These are phyloP conservation scores for Lepidostoma basale DNA, from an alignment of 1,140 invertebrate genomes.

Conservation along the genomic window DNA sequence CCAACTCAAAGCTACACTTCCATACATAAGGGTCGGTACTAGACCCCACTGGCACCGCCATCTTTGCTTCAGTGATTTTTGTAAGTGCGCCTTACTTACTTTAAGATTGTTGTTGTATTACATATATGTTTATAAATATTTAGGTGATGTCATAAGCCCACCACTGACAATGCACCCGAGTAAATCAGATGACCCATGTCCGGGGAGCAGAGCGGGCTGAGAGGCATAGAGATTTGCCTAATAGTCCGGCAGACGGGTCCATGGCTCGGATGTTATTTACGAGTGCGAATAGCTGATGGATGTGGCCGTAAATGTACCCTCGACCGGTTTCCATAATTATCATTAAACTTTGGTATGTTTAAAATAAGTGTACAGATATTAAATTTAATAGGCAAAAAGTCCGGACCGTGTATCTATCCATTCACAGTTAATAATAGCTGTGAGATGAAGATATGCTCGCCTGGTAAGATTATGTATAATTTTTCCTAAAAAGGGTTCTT, in stretches of 20 bases:
- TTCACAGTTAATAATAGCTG: neutral
- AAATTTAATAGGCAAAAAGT: neutral
- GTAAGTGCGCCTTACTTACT: too few relatives aligned
- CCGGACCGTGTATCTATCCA: neutral
- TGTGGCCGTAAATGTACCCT: neutral
- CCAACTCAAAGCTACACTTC: too few relatives aligned
- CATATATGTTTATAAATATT: too few relatives aligned
- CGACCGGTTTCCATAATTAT: constrained; percentile 7
- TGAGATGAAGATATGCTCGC: neutral
- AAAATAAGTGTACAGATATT: neutral
- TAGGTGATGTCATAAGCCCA: too few relatives aligned
- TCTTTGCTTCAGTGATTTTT: too few relatives aligned
- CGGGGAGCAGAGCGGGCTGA: too few relatives aligned
- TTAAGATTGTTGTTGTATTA: too few relatives aligned
- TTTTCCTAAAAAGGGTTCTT: neutral
- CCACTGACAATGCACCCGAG: too few relatives aligned
- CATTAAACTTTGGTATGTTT: constrained; percentile 5
- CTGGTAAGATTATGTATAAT: neutral
- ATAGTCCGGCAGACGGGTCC: neutral
- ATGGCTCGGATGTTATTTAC: neutral
- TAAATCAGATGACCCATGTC: too few relatives aligned
- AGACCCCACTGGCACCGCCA: too few relatives aligned
- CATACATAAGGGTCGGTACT: too few relatives aligned
- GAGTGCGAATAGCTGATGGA: neutral
- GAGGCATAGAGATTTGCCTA: too few relatives aligned